phyloP scores from a whole-genome alignment of 92 coral and sea anemone species.

The Galaxea fascicularis region DNA sequence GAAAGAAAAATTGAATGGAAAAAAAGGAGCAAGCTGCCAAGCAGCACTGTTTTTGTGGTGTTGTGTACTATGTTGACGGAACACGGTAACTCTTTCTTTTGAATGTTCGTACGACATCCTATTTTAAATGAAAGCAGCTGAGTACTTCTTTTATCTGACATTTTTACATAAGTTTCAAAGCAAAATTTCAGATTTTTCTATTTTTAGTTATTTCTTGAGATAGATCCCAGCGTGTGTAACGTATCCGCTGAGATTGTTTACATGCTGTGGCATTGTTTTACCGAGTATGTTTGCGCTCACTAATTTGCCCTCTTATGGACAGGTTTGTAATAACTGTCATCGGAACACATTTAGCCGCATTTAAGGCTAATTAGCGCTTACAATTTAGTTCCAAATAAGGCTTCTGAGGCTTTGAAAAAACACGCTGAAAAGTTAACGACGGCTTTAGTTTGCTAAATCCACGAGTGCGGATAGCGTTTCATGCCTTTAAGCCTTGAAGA shows the following conservation, averaged over 20 bases:
- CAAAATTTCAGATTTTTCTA: background rate
- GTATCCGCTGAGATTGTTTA: constrained; percentile 30
- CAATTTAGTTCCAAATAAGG: background rate
- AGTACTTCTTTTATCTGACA: background rate
- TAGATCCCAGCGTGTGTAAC: constrained; percentile 32
- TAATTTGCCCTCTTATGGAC: constrained; percentile 50
- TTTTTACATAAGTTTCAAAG: background rate
- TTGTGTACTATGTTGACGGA: no score
- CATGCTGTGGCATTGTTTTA: constrained; percentile 24
- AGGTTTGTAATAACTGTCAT: constrained; percentile 53
- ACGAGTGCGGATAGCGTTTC: background rate
- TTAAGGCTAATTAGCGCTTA: constrained; percentile 53
- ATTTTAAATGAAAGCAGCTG: background rate
- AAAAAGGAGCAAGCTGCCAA: no score
- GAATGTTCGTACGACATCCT: background rate
- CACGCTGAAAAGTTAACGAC: background rate
- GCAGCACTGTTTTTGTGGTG: no score
- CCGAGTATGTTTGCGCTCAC: constrained; percentile 29
- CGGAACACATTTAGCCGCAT: constrained; percentile 37
- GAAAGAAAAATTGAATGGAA: background rate
- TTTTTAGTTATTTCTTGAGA: background rate
- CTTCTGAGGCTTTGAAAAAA: background rate
- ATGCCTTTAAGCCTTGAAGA: background rate
- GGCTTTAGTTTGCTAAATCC: background rate
- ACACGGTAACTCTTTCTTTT: no score